Conservation (phyloP, 2,113 vertebrate species). For the Lophotis ruficrista region DNA sequence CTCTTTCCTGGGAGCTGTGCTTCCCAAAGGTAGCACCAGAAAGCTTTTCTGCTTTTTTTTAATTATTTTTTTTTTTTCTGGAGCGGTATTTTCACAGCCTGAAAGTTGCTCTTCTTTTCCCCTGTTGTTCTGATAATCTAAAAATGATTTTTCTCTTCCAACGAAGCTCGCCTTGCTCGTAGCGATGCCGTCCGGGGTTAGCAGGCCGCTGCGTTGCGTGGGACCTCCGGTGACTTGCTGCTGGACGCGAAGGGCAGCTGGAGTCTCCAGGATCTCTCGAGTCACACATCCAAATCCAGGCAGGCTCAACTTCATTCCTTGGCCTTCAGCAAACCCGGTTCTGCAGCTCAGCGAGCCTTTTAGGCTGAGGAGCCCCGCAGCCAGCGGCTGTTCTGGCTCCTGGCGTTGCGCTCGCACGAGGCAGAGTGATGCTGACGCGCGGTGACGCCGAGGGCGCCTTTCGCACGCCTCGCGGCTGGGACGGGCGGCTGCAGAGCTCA, state of each 20-base stretch:
- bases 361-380: not conserved
- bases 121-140: not conserved
- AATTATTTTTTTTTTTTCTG: no score
- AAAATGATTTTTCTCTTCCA: not conserved
- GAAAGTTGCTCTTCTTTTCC: not conserved
- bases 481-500: not conserved
- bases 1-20: not conserved
- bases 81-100: not conserved
- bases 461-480: rapidly evolving
- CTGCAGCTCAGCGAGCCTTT: not conserved
- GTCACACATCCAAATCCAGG: not conserved
- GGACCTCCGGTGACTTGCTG: not conserved
- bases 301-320: not conserved
- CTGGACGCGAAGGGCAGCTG: not conserved
- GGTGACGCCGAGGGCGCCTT: rapidly evolving
- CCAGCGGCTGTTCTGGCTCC: not conserved
- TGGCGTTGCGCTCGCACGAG: not conserved
- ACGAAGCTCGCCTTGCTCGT: not conserved
- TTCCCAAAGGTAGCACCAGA: not conserved
- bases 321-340: not conserved
- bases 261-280: not conserved
- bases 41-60: not conserved
- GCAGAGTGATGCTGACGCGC: not conserved
- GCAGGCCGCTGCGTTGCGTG: rapidly evolving
- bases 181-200: rapidly evolving